A percentile compares a stretch with the other conserved stretches of the same genome.
Conservation (phyloP, 1,140 invertebrate species). For the Drosophila willistoni region DNA sequence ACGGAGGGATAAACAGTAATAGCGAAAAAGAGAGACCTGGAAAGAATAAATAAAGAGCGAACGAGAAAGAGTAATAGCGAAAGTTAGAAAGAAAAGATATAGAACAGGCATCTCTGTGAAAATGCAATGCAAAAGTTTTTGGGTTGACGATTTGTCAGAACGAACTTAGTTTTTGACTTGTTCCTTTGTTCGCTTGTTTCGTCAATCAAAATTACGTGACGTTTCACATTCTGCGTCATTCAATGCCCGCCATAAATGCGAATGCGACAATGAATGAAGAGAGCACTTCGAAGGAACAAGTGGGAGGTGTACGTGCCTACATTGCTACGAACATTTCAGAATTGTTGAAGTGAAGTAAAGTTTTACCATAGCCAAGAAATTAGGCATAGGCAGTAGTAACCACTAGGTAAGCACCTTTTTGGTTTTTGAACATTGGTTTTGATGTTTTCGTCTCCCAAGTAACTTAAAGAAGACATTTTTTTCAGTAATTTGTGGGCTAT, state of each 20-base stretch:
- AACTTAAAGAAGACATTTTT: too few relatives aligned
- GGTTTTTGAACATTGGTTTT: too few relatives aligned
- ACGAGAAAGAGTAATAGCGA: neutral
- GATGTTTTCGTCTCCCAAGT: too few relatives aligned
- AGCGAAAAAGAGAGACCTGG: too few relatives aligned
- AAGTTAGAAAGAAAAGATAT: neutral
- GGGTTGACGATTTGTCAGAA: slow-evolving; percentile 60
- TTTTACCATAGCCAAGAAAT: neutral
- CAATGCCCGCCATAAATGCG: slow-evolving; percentile 40
- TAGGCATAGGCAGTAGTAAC: neutral
- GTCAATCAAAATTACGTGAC: slow-evolving; percentile 80
- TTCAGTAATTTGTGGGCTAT: too few relatives aligned
- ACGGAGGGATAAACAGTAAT: neutral
- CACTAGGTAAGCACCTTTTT: neutral
- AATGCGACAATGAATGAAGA: slow-evolving; percentile 16
- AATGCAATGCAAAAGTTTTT: slow-evolving; percentile 66
- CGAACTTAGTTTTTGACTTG: slow-evolving; percentile 62
- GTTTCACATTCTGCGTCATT: slow-evolving; percentile 38
- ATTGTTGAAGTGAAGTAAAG: neutral
- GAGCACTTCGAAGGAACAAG: neutral
- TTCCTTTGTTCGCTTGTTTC: slow-evolving; percentile 61
- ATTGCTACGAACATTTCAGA: neutral
- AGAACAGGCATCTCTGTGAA: slow-evolving; percentile 35
- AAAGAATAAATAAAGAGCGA: too few relatives aligned
- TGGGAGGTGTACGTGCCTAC: neutral